These are phyloP conservation scores for Amia ocellicauda DNA, from an alignment of 2,113 vertebrate species.

Conservation along the genomic window DNA sequence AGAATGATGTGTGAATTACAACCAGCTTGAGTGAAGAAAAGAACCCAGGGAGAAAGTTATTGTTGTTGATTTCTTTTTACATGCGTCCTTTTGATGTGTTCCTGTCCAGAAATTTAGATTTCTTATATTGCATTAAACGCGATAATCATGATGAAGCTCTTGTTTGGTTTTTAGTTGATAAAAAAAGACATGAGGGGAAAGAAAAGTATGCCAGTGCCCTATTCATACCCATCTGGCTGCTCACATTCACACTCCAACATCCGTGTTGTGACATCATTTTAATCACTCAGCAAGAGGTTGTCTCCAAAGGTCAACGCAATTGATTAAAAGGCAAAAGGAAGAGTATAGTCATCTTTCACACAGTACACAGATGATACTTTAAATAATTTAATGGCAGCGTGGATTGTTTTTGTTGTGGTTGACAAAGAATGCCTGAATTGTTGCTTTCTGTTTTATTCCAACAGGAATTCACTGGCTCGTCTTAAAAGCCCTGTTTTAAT, in stretches of 20 bases:
- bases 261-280: constrained; percentile 51
- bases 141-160: no score
- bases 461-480: no score
- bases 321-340: constrained; percentile 56
- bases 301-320: constrained; percentile 62
- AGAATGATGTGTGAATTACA: constrained; percentile 59
- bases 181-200: constrained; percentile 26
- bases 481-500: not conserved
- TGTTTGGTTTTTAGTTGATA: not conserved
- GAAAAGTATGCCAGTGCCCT: constrained; percentile 25
- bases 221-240: constrained; percentile 35
- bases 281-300: constrained; percentile 64
- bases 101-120: constrained; percentile 12
- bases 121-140: no score
- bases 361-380: constrained; percentile 43
- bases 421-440: not conserved
- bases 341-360: constrained; percentile 58
- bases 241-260: constrained; percentile 37
- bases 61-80: constrained; percentile 21
- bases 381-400: constrained; percentile 44
- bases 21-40: constrained; percentile 28
- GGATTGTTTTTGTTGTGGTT: constrained; percentile 21
- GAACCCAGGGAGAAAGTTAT: constrained; percentile 16
- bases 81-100: constrained; percentile 26
- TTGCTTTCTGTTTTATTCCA: not conserved